Evolutionary conservation across 1,140 invertebrate genomes (phyloP).

Genomic region (Bathynomus jamesi): DNA sequence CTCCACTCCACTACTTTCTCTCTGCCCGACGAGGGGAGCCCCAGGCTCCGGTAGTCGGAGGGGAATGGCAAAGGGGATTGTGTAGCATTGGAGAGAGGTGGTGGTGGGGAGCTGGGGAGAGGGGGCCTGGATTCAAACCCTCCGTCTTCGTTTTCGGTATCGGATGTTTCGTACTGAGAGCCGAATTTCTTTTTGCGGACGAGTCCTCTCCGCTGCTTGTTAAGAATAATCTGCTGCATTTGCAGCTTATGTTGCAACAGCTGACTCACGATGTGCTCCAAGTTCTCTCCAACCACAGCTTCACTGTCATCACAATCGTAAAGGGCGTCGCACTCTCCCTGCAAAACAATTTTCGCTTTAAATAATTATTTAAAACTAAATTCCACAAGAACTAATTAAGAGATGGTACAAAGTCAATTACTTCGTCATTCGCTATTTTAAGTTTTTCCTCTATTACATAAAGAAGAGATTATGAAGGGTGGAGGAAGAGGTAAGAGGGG

Average conservation of each 20-base stretch:
- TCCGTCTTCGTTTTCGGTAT: conserved; percentile 49
- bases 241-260: conserved; percentile 73
- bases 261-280: conserved; percentile 72
- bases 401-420: neutral
- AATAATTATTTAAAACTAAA: too few relatives aligned
- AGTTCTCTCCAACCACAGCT: too few relatives aligned
- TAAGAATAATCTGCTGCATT: conserved; percentile 60
- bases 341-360: too few relatives aligned
- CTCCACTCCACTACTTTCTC: conserved; percentile 22
- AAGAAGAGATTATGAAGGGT: too few relatives aligned
- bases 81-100: too few relatives aligned
- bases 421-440: neutral
- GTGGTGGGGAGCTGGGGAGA: too few relatives aligned
- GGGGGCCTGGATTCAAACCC: too few relatives aligned
- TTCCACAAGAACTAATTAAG: too few relatives aligned
- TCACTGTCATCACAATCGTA: neutral
- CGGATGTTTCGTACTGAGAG: conserved; percentile 44
- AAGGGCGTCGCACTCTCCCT: neutral
- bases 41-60: too few relatives aligned
- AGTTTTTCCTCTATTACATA: neutral
- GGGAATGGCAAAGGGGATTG: too few relatives aligned
- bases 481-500: too few relatives aligned
- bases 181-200: conserved; percentile 40
- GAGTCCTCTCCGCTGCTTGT: conserved; percentile 49
- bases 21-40: too few relatives aligned